These are phyloP conservation scores for Sebastes schlegelii DNA, from an alignment of 2,113 vertebrate species.

Conservation along the genomic window DNA sequence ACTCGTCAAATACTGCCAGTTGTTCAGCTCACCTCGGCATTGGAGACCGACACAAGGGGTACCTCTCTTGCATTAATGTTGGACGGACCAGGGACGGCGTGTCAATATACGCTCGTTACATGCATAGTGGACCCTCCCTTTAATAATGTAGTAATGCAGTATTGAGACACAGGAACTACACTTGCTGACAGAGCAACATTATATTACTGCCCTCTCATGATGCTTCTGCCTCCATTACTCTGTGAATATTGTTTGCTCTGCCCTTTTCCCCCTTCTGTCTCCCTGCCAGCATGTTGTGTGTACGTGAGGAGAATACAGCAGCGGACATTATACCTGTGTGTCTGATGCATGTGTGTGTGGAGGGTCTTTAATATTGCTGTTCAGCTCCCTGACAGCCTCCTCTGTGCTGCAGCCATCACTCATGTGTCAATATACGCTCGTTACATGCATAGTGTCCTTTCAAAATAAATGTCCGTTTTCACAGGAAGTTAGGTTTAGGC, in stretches of 20 bases:
- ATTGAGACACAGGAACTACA: constrained; percentile 11
- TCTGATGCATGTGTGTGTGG: background rate
- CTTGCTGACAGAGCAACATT: constrained; percentile 44
- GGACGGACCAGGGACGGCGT: no score
- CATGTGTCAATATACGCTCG: constrained; percentile 1
- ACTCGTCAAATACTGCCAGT: no score
- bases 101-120: no score
- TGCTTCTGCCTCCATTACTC: constrained; percentile 16
- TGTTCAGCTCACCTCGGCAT: no score
- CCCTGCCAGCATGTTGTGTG: constrained; percentile 7
- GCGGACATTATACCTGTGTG: background rate
- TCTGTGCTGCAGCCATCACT: constrained; percentile 38
- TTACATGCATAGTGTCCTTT: no score
- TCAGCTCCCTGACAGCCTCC: constrained; percentile 12
- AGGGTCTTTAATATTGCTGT: constrained; percentile 8
- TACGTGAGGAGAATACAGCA: constrained; percentile 9
- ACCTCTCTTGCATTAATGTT: no score
- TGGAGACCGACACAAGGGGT: no score
- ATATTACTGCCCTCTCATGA: constrained; percentile 17
- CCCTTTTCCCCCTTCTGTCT: background rate
- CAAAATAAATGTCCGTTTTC: no score
- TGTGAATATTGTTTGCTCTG: background rate
- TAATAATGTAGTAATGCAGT: constrained; percentile 6
- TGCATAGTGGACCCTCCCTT: no score
- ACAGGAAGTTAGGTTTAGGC: no score